phyloP scores from a whole-genome alignment of 2,113 vertebrate species.

The Tringa solitaria region DNA sequence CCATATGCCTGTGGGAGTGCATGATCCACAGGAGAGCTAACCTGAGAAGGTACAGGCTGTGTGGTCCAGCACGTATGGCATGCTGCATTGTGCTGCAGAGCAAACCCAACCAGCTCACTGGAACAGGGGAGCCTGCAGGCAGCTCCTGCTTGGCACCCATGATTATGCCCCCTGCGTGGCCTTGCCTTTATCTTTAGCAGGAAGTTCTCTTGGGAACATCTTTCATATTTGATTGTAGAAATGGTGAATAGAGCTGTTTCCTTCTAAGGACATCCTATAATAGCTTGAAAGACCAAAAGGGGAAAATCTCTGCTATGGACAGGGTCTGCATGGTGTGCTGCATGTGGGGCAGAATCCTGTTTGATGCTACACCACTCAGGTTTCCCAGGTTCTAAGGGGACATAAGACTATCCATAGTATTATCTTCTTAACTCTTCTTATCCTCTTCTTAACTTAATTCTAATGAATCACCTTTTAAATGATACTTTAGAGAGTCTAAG shows the following conservation, averaged over 20 bases:
- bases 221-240: neutral
- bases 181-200: neutral
- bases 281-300: neutral
- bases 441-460: neutral
- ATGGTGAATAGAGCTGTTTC: neutral
- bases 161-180: neutral
- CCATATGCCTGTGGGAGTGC: neutral
- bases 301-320: neutral
- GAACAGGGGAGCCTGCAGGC: neutral
- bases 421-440: neutral
- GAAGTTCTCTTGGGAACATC: neutral
- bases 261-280: neutral
- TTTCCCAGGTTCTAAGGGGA: neutral
- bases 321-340: neutral
- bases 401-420: neutral
- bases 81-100: accelerated
- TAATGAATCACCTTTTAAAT: neutral
- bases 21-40: neutral
- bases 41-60: neutral
- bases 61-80: accelerated
- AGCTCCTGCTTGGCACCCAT: accelerated
- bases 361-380: neutral
- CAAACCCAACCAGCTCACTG: neutral
- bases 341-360: neutral
- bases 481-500: neutral